Base-by-base conservation (phyloP, 92 coral and sea anemone genomes). In the Chrysogorgia sp. region DNA sequence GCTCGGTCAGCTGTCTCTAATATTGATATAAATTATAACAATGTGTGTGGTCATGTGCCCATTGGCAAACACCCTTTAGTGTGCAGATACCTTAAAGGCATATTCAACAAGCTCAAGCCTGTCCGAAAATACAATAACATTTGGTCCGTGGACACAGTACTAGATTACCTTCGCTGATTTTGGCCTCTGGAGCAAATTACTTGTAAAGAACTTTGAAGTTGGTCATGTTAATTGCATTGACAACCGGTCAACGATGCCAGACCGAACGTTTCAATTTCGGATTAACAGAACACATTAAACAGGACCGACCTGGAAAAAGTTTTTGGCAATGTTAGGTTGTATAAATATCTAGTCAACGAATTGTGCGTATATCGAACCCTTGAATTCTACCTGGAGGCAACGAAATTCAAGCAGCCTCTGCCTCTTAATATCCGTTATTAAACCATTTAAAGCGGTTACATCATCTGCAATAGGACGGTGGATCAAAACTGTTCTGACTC, bases 361-460 rank as follows among this genome's bases (percentile, higher is more conserved):
- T 49, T 87, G 68, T 87, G 83, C 58, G 91, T 71, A 10, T 87
- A 88, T 64, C 62, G 80, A 66, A 88, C 88, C 32, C 14, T 79
- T 28, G 40, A 79, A 41, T 70, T 43, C 58, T 79, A 83, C 43
- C 24, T 87, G 17, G 40, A 56, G 15, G 75, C 30, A 17, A 79
- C 88, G 6, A 34, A 20, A 56, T 21, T 29, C 60, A 24, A 49
- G 41, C 29, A 72, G 74, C 15, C 40, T 74, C 2, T 75, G 52
- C 14, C 57, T 79, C 40, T 62, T 85, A 34, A 63, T 85, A 12
- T 85, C 85, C 10, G 79, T n/a, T 58, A 72, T 80, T 10, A 85
- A 63, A 25, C 89, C 85, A 14, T 41, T 59, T 63, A 34, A 47
- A 34, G 77, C 71, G 26, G 89, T 85, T 19, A 59, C 81, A 21